Evolutionary conservation across 2,888 invertebrate species (phyloP).

Genomic region (Oligia latruncula): DNA sequence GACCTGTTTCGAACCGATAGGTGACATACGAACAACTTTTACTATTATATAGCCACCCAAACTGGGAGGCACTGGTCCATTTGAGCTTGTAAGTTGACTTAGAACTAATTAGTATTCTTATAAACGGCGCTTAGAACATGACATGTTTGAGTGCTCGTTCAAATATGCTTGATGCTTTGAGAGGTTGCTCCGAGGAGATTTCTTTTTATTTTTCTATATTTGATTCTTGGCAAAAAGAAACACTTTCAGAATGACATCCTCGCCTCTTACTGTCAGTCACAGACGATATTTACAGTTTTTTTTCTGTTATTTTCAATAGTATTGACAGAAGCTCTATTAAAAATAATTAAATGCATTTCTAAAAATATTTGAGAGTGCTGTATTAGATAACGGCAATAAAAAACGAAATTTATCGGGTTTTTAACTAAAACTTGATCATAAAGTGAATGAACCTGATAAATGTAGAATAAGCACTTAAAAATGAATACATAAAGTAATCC

Average conservation of each 20-base stretch:
- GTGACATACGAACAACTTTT: conserved; percentile 69
- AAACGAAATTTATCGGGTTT: conserved; percentile 12
- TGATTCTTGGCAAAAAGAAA: neutral
- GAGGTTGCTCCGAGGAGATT: neutral
- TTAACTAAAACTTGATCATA: neutral
- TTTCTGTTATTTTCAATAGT: neutral
- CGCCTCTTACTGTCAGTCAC: neutral
- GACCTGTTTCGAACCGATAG: conserved; percentile 50
- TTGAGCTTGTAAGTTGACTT: conserved; percentile 55
- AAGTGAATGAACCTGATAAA: neutral
- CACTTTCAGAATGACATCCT: neutral
- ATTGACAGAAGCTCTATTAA: neutral
- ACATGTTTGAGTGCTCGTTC: conserved; percentile 19
- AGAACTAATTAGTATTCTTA: conserved; percentile 59
- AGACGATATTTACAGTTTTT: neutral
- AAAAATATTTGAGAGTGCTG: neutral
- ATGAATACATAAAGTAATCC: conserved; percentile 10
- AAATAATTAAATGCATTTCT: neutral
- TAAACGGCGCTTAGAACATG: conserved; percentile 37
- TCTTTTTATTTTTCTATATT: neutral
- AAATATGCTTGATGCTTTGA: neutral
- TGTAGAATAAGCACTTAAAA: conserved; percentile 13
- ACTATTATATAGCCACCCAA: conserved; percentile 53
- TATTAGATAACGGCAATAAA: neutral
- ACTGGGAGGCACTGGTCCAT: conserved; percentile 50